phyloP scores from a whole-genome alignment of 2,888 invertebrate genomes.

The Athrips mouffetella region DNA sequence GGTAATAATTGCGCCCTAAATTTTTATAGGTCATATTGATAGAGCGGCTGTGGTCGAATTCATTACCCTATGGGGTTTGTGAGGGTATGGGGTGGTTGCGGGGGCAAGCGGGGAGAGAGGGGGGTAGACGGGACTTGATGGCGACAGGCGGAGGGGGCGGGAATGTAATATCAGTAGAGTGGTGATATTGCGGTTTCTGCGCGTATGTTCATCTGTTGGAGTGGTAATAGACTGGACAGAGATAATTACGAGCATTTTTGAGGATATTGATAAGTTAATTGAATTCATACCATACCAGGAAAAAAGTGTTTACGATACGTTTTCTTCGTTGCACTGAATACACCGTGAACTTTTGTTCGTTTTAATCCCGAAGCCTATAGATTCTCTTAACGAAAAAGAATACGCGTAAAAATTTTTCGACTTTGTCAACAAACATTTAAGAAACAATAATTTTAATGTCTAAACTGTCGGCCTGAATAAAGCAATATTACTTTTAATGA shows the following conservation, averaged over 20 bases:
- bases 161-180: constrained; percentile 71
- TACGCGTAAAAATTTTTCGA: too few species aligned
- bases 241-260: constrained; percentile 14
- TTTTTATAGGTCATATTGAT: constrained; percentile 69
- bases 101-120: constrained; percentile 44
- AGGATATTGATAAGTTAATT: constrained; percentile 4
- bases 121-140: constrained; percentile 23
- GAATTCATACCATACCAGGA: neutral
- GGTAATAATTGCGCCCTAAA: constrained; percentile 50
- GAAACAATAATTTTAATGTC: too few species aligned
- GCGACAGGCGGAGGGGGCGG: constrained; percentile 43
- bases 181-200: constrained; percentile 71
- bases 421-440: too few species aligned
- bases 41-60: constrained; percentile 62
- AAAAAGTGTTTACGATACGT: neutral
- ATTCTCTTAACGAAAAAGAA: too few species aligned
- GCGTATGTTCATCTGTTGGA: constrained; percentile 46
- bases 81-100: constrained; percentile 31
- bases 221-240: constrained; percentile 27
- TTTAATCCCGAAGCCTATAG: too few species aligned
- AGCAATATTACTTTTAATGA: constrained; percentile 48
- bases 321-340: too few species aligned
- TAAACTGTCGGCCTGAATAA: too few species aligned
- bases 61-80: constrained; percentile 65
- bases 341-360: too few species aligned